These are phyloP conservation scores for Xiphorhynchus erythropygius DNA, from an alignment of 2,797 vertebrate species.

Conservation along the genomic window DNA sequence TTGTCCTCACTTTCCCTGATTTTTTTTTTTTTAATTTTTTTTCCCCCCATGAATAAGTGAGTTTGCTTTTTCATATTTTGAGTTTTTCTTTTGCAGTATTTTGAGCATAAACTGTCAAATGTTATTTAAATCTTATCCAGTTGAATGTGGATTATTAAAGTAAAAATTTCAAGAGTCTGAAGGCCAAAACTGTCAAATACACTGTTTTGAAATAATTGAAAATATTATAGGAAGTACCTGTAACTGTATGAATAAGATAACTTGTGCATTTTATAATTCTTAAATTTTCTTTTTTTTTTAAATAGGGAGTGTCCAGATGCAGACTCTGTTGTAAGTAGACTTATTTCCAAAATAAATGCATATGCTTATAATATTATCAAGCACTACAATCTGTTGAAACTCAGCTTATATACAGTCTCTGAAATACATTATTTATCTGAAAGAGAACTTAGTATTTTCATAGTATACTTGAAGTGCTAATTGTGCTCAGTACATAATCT, in stretches of 20 bases:
- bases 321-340: constrained; percentile 91
- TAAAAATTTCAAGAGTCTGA: neutral
- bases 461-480: neutral
- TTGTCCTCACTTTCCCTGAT: neutral
- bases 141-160: neutral
- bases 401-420: neutral
- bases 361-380: neutral
- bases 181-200: neutral
- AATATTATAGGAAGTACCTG: neutral
- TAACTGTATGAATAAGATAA: neutral
- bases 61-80: neutral
- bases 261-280: neutral
- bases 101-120: neutral
- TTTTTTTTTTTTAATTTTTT: neutral
- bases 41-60: neutral
- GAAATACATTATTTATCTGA: neutral
- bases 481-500: neutral
- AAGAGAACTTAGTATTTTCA: neutral
- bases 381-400: neutral
- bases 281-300: neutral
- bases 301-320: constrained; percentile 92
- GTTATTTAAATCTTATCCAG: neutral
- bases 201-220: neutral
- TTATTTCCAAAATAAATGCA: constrained; percentile 14
- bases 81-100: neutral